Percentiles rank a stretch among this genome's conserved stretches.
Conservation (phyloP, 2,797 vertebrate species). For the Coregonus sp. region DNA sequence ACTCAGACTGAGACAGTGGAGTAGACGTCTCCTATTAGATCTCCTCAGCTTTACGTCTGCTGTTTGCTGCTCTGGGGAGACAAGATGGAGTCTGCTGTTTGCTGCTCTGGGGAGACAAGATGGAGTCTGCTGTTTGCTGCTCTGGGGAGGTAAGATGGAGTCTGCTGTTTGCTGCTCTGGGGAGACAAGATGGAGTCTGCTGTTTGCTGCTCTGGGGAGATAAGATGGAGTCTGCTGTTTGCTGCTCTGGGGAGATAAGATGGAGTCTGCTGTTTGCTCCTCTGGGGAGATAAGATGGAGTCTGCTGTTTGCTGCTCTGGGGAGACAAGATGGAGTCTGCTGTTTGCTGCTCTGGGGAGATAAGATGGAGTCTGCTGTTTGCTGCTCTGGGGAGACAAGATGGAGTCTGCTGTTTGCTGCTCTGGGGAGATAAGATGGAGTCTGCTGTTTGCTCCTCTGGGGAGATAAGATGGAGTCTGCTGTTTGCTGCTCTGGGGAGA, state of each 20-base stretch:
- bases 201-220: background rate
- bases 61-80: background rate
- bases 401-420: background rate
- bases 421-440: background rate
- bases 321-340: background rate
- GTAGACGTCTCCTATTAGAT: background rate
- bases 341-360: background rate
- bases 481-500: background rate
- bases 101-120: background rate
- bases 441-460: background rate
- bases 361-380: background rate
- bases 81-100: background rate
- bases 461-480: no score
- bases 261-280: background rate
- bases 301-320: background rate
- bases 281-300: background rate
- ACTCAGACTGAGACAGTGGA: background rate
- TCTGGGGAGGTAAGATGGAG: background rate
- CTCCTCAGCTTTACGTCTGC: background rate
- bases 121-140: background rate
- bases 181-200: background rate
- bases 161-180: background rate
- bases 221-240: background rate
- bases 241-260: background rate
- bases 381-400: background rate